A percentile compares a stretch with the other conserved stretches of the same genome.
Conservation (phyloP, 1,140 invertebrate genomes). For the Hesperophylax magnus region DNA sequence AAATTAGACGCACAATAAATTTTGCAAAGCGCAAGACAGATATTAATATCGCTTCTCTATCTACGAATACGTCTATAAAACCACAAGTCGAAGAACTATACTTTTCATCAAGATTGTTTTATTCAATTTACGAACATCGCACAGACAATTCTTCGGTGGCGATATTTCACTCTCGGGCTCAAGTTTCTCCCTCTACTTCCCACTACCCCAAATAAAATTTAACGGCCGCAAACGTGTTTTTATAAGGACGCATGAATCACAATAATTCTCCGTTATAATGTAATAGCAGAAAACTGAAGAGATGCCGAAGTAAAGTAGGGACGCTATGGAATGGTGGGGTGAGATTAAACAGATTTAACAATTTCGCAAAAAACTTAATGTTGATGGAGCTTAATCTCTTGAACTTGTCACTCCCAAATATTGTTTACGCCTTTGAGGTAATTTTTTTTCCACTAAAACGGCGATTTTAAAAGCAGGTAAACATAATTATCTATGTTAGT, state of each 20-base stretch:
- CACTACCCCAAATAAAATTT: slow-evolving; percentile 36
- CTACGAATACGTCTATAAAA: too few relatives aligned
- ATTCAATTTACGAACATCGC: not conserved
- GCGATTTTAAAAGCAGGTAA: too few relatives aligned
- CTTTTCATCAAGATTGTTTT: not conserved
- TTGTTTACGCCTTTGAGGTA: too few relatives aligned
- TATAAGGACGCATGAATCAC: slow-evolving; percentile 53
- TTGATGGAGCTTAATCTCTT: too few relatives aligned
- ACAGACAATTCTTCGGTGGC: slow-evolving; percentile 3
- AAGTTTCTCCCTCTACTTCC: not conserved
- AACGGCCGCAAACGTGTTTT: slow-evolving; percentile 51
- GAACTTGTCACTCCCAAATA: too few relatives aligned
- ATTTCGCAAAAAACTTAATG: too few relatives aligned
- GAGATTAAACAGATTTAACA: not conserved
- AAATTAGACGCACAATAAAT: too few relatives aligned
- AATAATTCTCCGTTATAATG: slow-evolving; percentile 44
- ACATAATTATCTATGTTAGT: too few relatives aligned
- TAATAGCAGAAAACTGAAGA: slow-evolving; percentile 28
- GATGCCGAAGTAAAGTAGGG: not conserved
- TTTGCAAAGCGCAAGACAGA: too few relatives aligned
- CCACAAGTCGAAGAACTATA: too few relatives aligned
- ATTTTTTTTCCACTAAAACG: too few relatives aligned
- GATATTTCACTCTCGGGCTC: not conserved
- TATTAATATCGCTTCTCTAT: too few relatives aligned
- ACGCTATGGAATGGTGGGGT: slow-evolving; percentile 8